Base-by-base conservation (phyloP, 2,797 vertebrate species). In the Oreonectes daqikongensis region DNA sequence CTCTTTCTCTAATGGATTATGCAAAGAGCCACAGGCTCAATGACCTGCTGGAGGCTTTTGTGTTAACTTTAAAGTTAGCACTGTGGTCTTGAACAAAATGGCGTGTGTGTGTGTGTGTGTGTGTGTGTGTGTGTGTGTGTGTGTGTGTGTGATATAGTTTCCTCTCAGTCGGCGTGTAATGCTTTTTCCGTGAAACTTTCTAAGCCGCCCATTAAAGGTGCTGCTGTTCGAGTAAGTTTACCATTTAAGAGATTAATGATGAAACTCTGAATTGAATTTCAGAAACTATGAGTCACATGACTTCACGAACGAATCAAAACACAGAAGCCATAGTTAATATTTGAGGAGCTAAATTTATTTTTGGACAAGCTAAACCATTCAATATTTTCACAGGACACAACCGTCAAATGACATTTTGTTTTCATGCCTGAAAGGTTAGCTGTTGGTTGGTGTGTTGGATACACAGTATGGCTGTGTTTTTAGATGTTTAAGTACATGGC, bases 121-220 rank as follows among this genome's bases (percentile, higher is more conserved):
- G 57, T 24, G 35, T 77, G 79, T 74, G 53, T 9, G 18, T 26
- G 68, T 40, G 2, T 79, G 57, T 24, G 35, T 26, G 68, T 40
- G 2, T 79, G 57, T 24, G 35, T 77, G 79, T 74, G 53, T 9
- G 18, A 20, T 48, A 63, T 52, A 11, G 60, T 14, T 53, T 66
- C 50, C 32, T 44, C 48, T 66, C 24, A 22, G 8, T 67, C 42
- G 38, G 24, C 66, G 50, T 74, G 61, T 42, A 42, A 74, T 65
- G 35, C 22, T 55, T 53, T 65, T 65, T 40, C 85, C 86, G 90
- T 89, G 86, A 88, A 87, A 85, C 82, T 86, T 84, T 86, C 89
- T 89, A 90, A 91, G 87, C 89, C n/a, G 6, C 87, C 86, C 90
- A 88, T 90, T 88, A 90, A 91, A 92, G 87, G 87, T 88, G 61